These are phyloP conservation scores for Notolabrus celidotus DNA, from an alignment of 2,797 vertebrate species.

Conservation along the genomic window DNA sequence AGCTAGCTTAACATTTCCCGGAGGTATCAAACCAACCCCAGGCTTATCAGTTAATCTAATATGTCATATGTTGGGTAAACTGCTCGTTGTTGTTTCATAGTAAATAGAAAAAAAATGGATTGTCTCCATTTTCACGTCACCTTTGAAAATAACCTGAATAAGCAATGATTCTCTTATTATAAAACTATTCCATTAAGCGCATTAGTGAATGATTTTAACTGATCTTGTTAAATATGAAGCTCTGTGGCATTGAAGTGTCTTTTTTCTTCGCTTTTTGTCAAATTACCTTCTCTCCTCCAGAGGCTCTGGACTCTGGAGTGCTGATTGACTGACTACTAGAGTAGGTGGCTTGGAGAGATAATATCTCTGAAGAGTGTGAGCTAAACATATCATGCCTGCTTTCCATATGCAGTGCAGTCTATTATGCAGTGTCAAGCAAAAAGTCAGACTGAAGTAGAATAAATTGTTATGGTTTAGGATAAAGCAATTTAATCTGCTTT, in stretches of 20 bases:
- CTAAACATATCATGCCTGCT: slow-evolving; percentile 50
- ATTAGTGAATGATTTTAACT: not conserved
- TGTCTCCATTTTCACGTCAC: too few relatives aligned
- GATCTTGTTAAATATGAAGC: not conserved
- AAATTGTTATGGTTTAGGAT: slow-evolving; percentile 35
- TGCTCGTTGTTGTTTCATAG: too few relatives aligned
- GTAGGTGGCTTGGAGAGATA: slow-evolving; percentile 48
- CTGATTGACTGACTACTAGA: slow-evolving; percentile 43
- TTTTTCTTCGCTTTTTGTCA: not conserved
- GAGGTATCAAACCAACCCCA: too few relatives aligned
- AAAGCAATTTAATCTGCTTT: slow-evolving; percentile 44
- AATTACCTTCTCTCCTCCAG: slow-evolving; percentile 12
- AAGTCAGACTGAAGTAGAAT: slow-evolving; percentile 22
- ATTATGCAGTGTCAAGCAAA: slow-evolving; percentile 5
- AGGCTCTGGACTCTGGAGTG: slow-evolving; percentile 33
- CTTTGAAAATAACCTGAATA: not conserved
- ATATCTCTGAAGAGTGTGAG: slow-evolving; percentile 43
- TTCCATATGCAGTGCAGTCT: slow-evolving; percentile 23
- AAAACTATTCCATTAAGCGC: too few relatives aligned
- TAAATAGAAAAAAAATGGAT: too few relatives aligned
- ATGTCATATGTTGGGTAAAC: too few relatives aligned
- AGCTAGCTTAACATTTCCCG: too few relatives aligned
- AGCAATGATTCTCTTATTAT: too few relatives aligned
- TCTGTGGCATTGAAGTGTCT: slow-evolving; percentile 10
- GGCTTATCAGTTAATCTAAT: too few relatives aligned